Conservation (phyloP, 2,797 vertebrate genomes). For the Tadarida brasiliensis region DNA sequence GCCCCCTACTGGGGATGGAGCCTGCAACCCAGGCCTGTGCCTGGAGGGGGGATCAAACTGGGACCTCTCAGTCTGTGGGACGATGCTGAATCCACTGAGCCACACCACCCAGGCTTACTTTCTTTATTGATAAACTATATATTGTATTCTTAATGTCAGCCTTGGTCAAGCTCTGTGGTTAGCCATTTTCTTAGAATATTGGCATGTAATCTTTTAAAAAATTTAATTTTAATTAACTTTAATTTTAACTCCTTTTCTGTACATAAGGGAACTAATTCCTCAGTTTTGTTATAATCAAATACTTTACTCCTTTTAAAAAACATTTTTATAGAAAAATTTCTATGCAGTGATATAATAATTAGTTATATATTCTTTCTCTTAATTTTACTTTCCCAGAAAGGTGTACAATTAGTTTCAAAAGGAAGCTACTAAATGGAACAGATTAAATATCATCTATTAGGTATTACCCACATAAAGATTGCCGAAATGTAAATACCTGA, state of each 20-base stretch:
- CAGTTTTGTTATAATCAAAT: background rate
- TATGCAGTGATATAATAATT: background rate
- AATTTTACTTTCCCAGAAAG: conserved; percentile 48
- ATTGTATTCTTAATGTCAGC: background rate
- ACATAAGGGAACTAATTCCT: background rate
- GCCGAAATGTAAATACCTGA: background rate
- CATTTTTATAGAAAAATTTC: background rate
- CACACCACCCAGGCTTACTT: background rate
- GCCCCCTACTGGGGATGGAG: too few relatives aligned
- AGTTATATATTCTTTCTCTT: conserved; percentile 6
- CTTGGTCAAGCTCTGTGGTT: background rate
- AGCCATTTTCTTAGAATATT: background rate
- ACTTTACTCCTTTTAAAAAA: conserved; percentile 6
- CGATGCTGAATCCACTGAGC: too few relatives aligned
- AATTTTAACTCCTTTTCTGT: conserved; percentile 34
- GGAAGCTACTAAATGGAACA: conserved; percentile 18
- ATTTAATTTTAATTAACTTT: conserved; percentile 26
- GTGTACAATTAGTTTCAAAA: background rate
- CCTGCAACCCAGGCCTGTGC: too few relatives aligned
- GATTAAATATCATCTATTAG: background rate
- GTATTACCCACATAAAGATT: background rate
- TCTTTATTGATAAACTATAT: background rate
- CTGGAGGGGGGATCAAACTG: too few relatives aligned
- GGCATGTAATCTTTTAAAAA: background rate
- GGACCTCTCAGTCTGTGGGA: too few relatives aligned